These are phyloP conservation scores for Holocentrus rufus DNA, from an alignment of 2,797 vertebrate species.

Conservation along the genomic window DNA sequence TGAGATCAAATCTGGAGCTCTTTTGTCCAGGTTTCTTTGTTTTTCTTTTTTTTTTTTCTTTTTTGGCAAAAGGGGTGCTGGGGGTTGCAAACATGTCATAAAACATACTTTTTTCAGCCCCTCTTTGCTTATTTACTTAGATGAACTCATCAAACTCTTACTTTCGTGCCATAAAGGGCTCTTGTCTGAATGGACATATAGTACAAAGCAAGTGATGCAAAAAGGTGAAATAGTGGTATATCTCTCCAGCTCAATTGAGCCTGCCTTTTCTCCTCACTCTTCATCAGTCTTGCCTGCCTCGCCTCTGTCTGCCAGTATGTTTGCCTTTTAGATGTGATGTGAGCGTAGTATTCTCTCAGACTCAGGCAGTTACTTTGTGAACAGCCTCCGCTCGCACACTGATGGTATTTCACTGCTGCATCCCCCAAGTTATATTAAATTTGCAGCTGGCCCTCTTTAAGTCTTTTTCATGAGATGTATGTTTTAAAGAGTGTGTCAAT, in stretches of 20 bases:
- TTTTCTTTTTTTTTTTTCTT: too few species aligned
- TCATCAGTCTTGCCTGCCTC: conserved; percentile 76
- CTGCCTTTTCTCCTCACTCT: conserved; percentile 76
- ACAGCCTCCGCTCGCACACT: conserved; percentile 65
- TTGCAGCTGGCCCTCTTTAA: conserved; percentile 81
- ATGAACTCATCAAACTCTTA: conserved; percentile 74
- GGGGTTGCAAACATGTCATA: conserved; percentile 66
- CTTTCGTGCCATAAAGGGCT: conserved; percentile 78
- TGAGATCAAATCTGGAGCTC: conserved; percentile 30
- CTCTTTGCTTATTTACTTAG: conserved; percentile 77
- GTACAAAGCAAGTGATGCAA: conserved; percentile 85
- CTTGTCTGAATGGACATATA: conserved; percentile 77
- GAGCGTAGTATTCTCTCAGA: conserved; percentile 78
- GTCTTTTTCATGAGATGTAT: conserved; percentile 82
- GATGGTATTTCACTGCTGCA: conserved; percentile 78
- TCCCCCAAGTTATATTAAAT: conserved; percentile 83
- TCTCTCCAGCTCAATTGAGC: conserved; percentile 73
- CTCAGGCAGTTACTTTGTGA: conserved; percentile 75
- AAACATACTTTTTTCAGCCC: conserved; percentile 54
- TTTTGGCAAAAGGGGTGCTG: conserved; percentile 38
- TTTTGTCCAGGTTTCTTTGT: conserved; percentile 72
- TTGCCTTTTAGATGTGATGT: conserved; percentile 78
- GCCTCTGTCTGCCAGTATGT: conserved; percentile 74
- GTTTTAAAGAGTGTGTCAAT: conserved; percentile 84
- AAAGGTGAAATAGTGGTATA: conserved; percentile 82